These are phyloP conservation scores for Lagenorhynchus albirostris DNA, from an alignment of 2,113 vertebrate genomes.

Conservation along the genomic window DNA sequence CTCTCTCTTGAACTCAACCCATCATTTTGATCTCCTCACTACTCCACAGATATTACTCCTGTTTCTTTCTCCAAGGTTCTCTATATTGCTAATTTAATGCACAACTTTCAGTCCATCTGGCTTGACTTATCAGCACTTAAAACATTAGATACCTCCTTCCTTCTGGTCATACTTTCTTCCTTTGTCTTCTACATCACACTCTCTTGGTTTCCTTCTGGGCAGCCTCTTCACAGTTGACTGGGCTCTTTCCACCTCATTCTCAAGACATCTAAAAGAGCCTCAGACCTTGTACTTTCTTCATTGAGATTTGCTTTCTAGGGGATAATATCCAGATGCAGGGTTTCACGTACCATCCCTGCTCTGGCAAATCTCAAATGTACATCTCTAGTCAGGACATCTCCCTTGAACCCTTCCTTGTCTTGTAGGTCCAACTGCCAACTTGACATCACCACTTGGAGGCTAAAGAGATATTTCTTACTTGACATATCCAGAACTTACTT, in stretches of 20 bases:
- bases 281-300: not conserved
- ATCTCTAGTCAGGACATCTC: not conserved
- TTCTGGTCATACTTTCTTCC: not conserved
- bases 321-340: not conserved
- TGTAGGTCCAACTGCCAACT: not conserved
- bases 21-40: not conserved
- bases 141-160: not conserved
- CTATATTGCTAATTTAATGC: not conserved
- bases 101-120: not conserved
- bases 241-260: not conserved
- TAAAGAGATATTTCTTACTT: not conserved
- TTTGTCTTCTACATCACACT: not conserved
- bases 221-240: not conserved
- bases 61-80: not conserved
- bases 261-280: not conserved
- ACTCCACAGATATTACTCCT: not conserved
- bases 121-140: not conserved
- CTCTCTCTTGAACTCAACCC: not conserved
- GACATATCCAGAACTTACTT: not conserved
- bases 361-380: not conserved
- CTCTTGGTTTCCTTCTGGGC: not conserved
- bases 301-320: not conserved
- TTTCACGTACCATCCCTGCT: fast-evolving
- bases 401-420: not conserved
- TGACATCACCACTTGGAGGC: not conserved